Evolutionary conservation across 2,797 vertebrate species (phyloP).

Genomic region (Argya squamiceps): DNA sequence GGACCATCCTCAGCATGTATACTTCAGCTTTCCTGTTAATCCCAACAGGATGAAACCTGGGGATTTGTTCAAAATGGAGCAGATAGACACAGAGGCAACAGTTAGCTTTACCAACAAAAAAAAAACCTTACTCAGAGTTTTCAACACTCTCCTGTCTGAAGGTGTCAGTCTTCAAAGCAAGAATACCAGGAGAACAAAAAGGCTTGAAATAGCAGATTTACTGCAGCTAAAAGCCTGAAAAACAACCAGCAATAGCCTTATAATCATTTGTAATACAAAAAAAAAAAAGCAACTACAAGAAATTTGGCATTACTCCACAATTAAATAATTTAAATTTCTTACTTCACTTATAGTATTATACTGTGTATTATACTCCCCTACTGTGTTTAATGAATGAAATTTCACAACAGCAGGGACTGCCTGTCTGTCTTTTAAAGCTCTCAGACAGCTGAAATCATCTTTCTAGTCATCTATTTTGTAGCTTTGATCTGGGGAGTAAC

Average conservation of each 20-base stretch:
- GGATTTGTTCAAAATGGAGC: background rate
- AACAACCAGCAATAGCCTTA: background rate
- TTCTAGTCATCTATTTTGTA: background rate
- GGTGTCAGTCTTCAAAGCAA: accelerated
- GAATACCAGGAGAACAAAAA: background rate
- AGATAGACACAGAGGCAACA: background rate
- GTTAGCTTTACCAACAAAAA: background rate
- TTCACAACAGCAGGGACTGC: background rate
- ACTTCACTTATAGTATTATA: background rate
- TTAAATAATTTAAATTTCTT: background rate
- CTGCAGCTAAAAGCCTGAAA: background rate
- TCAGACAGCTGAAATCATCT: background rate
- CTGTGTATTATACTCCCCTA: background rate
- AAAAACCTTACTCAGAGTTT: background rate
- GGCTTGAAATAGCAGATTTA: background rate
- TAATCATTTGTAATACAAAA: background rate
- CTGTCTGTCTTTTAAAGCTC: background rate
- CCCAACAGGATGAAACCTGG: background rate
- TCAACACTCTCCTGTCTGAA: background rate
- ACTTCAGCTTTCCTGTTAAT: background rate
- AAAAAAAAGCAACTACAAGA: background rate
- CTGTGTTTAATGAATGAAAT: background rate
- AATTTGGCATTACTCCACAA: background rate
- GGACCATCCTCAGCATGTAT: background rate
- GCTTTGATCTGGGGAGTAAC: background rate